Conservation (phyloP, 1,140 invertebrate genomes). For the Macrotrachela quadricornifera region DNA sequence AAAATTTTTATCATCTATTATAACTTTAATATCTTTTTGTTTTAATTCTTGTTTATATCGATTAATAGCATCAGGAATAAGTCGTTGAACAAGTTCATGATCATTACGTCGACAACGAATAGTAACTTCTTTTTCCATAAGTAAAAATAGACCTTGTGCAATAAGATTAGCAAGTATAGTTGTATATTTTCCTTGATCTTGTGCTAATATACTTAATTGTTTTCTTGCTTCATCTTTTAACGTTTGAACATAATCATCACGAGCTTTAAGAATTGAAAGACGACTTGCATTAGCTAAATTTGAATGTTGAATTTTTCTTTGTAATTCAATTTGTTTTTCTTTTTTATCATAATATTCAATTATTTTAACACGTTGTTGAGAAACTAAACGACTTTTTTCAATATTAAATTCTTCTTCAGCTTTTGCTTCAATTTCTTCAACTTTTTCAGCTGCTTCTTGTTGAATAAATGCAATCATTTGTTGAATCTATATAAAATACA, state of each 20-base stretch:
- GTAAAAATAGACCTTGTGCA: conserved; percentile 3
- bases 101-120: conserved; percentile 1
- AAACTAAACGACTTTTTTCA: conserved; percentile 6
- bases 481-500: not conserved
- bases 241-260: conserved; percentile 5
- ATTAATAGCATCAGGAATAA: not conserved
- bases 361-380: conserved; percentile 6
- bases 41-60: too few relatives aligned
- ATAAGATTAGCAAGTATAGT: not conserved
- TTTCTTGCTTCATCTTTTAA: conserved; percentile 3
- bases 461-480: conserved; percentile 9
- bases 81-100: not conserved
- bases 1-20: too few relatives aligned
- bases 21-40: too few relatives aligned
- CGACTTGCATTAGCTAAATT: conserved; percentile 7
- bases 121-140: conserved; percentile 1
- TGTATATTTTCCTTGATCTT: not conserved
- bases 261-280: conserved; percentile 5
- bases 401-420: conserved; percentile 6
- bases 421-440: conserved; percentile 7
- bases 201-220: not conserved
- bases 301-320: conserved; percentile 9
- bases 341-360: conserved; percentile 5
- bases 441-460: conserved; percentile 8
- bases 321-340: conserved; percentile 9